phyloP scores from a whole-genome alignment of 2,113 vertebrate genomes.

The Synodontis membranacea region DNA sequence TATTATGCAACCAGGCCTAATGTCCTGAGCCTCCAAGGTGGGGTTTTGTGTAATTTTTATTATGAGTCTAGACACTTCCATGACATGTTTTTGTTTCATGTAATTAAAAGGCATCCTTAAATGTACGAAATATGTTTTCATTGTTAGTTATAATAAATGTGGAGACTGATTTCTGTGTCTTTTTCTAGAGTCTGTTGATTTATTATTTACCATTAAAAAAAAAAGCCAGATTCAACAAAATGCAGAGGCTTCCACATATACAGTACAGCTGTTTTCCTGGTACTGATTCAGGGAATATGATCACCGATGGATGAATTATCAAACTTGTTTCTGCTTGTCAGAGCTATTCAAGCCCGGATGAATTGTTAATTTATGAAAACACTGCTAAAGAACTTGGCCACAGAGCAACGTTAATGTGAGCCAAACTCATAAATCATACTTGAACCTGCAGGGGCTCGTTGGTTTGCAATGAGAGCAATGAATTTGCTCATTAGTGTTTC shows the following conservation, averaged over 20 bases:
- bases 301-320: background rate
- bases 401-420: background rate
- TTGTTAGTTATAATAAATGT: background rate
- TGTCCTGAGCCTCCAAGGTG: background rate
- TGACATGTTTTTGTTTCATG: background rate
- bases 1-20: no score
- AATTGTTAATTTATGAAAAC: background rate
- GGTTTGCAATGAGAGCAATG: constrained; percentile 30
- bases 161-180: no score
- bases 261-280: background rate
- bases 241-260: background rate
- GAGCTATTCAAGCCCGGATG: background rate
- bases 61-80: background rate
- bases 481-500: constrained; percentile 33
- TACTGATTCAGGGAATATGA: background rate
- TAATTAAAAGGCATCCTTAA: background rate
- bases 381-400: background rate
- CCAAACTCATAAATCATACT: constrained; percentile 15
- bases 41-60: background rate
- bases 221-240: background rate
- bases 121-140: background rate
- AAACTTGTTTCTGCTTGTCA: background rate
- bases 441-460: constrained; percentile 34
- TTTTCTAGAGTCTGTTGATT: background rate
- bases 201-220: background rate